A percentile compares a stretch with the other conserved stretches of the same genome.
Evolutionary conservation across 1,140 invertebrate species (phyloP).

Genomic region (Catajapyx aquilonaris): DNA sequence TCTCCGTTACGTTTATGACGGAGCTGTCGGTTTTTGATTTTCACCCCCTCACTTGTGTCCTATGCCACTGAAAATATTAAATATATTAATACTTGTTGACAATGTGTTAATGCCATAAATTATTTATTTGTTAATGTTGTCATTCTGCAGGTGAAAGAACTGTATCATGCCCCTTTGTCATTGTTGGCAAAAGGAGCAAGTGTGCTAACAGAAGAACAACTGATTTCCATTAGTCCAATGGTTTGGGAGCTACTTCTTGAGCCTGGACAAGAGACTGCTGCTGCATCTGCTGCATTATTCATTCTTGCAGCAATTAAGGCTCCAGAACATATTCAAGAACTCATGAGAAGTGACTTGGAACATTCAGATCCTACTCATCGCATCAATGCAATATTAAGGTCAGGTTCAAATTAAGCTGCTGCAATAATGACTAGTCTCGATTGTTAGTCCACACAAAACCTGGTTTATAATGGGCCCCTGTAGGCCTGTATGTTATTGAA

Average conservation of each 20-base stretch:
- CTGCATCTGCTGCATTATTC: constrained; percentile 69
- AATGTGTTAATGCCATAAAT: constrained; percentile 1
- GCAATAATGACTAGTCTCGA: too few relatives aligned
- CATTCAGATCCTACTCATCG: constrained; percentile 53
- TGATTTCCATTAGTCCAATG: constrained; percentile 65
- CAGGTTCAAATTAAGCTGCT: too few relatives aligned
- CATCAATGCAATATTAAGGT: constrained; percentile 62
- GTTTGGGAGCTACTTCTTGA: constrained; percentile 88
- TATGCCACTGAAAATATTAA: not conserved
- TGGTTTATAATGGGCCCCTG: too few relatives aligned
- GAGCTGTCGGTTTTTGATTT: too few relatives aligned
- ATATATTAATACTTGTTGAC: not conserved
- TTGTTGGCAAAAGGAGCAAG: constrained; percentile 80
- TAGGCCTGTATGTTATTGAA: too few relatives aligned
- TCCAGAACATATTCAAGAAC: constrained; percentile 60
- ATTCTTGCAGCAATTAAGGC: constrained; percentile 77
- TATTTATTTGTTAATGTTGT: constrained; percentile 5
- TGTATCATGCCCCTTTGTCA: constrained; percentile 78
- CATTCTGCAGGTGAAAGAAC: constrained; percentile 39
- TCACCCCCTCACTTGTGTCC: not conserved
- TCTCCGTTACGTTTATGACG: too few relatives aligned
- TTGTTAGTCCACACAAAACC: too few relatives aligned
- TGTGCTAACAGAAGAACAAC: constrained; percentile 67
- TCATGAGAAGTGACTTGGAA: constrained; percentile 70
- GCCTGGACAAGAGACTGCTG: constrained; percentile 49